Evolutionary conservation across 2,113 vertebrate genomes (phyloP).

Genomic region (Catagonus wagneri): DNA sequence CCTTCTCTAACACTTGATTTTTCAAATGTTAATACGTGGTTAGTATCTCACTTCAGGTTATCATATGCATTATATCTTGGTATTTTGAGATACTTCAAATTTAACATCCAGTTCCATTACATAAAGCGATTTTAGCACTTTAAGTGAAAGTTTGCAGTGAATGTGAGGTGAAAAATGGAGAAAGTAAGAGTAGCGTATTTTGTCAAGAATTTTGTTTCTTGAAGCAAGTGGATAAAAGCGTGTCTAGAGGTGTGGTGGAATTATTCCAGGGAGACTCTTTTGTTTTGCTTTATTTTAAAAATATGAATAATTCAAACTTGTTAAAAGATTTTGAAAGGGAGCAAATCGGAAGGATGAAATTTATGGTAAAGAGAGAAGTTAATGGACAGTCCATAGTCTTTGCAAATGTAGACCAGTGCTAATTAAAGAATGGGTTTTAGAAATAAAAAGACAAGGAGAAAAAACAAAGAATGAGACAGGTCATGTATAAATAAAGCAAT

Average conservation of each 20-base stretch:
- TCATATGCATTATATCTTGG: background rate
- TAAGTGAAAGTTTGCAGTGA: constrained; percentile 31
- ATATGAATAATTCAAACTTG: background rate
- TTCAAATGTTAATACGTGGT: constrained; percentile 26
- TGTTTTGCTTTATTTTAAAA: background rate
- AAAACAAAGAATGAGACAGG: background rate
- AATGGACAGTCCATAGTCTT: background rate
- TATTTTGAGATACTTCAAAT: constrained; percentile 5
- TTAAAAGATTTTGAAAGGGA: background rate
- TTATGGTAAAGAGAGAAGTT: background rate
- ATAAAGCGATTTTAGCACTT: constrained; percentile 34
- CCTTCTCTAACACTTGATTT: background rate
- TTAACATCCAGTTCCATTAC: background rate
- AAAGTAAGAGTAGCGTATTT: background rate
- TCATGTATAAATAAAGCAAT: background rate
- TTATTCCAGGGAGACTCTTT: background rate
- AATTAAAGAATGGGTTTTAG: background rate
- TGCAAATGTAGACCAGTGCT: background rate
- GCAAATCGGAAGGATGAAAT: background rate
- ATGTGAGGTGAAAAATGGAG: background rate
- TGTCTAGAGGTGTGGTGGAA: background rate
- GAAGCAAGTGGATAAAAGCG: background rate
- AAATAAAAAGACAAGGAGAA: background rate
- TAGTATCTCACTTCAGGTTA: background rate
- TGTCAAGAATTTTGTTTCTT: background rate